phyloP scores from a whole-genome alignment of 1,140 invertebrate species.

The Papilio dardanus region DNA sequence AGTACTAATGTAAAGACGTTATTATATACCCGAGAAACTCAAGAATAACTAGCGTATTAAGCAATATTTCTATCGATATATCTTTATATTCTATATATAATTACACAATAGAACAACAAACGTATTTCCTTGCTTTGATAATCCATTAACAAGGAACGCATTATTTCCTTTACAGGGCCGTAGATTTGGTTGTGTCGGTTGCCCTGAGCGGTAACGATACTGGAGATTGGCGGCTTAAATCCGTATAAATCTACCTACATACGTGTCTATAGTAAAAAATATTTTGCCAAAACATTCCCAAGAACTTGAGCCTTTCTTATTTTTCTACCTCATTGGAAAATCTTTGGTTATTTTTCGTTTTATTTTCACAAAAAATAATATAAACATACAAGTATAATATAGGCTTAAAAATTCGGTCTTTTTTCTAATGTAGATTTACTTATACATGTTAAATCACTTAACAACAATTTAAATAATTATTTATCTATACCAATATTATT shows the following conservation, averaged over 20 bases:
- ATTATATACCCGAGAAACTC: not conserved
- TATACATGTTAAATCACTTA: too few species aligned
- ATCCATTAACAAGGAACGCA: constrained; percentile 65
- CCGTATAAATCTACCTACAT: constrained; percentile 65
- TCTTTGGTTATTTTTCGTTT: not conserved
- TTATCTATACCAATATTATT: too few species aligned
- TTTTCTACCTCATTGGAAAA: not conserved
- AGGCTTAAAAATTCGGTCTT: too few species aligned
- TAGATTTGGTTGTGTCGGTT: constrained; percentile 56
- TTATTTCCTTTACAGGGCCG: constrained; percentile 62
- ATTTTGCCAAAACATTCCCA: constrained; percentile 63
- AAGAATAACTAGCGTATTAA: not conserved
- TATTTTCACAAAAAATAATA: not conserved
- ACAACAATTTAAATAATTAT: too few species aligned
- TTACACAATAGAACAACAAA: not conserved
- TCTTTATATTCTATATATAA: not conserved
- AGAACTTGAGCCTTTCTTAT: constrained; percentile 37
- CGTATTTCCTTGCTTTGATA: constrained; percentile 49
- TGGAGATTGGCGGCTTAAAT: constrained; percentile 73
- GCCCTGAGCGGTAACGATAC: constrained; percentile 58
- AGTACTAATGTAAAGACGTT: too few species aligned
- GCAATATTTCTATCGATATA: not conserved
- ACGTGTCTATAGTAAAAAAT: constrained; percentile 52
- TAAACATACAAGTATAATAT: too few species aligned
- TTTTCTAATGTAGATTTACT: too few species aligned